Conservation (phyloP, 1,140 invertebrate genomes). For the Phocides pigmalion region DNA sequence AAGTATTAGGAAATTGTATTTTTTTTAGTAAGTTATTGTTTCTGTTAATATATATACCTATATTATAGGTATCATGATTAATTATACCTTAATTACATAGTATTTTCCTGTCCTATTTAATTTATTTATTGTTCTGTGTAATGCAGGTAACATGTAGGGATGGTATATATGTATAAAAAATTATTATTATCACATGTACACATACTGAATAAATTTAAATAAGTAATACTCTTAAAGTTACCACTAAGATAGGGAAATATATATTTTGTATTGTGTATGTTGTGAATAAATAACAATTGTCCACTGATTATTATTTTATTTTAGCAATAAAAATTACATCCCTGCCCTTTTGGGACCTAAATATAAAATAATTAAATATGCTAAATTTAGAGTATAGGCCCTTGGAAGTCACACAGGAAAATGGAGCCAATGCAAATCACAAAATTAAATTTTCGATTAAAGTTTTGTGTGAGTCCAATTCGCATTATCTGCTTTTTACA, state of each 20-base stretch:
- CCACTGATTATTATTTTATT: conserved; percentile 59
- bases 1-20: not conserved
- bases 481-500: not conserved
- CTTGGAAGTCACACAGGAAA: conserved; percentile 44
- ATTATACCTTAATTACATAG: too few species aligned
- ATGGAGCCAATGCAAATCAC: conserved; percentile 40
- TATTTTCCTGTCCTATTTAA: too few species aligned
- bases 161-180: too few species aligned
- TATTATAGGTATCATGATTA: too few species aligned
- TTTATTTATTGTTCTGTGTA: too few species aligned
- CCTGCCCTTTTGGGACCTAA: conserved; percentile 57
- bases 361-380: conserved; percentile 75
- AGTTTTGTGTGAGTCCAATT: conserved; percentile 13
- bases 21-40: not conserved
- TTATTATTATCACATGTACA: too few species aligned
- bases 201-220: too few species aligned
- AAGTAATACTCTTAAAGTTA: too few species aligned
- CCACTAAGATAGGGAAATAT: too few species aligned
- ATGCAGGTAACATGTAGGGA: too few species aligned
- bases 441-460: conserved; percentile 12
- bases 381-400: conserved; percentile 72
- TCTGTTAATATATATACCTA: conserved; percentile 3
- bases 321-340: conserved; percentile 76
- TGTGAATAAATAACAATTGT: conserved; percentile 48
- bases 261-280: conserved; percentile 19